Percentiles rank a stretch among this genome's conserved stretches.
Conservation (phyloP, 2,888 invertebrate species). For the Acronicta psi region DNA sequence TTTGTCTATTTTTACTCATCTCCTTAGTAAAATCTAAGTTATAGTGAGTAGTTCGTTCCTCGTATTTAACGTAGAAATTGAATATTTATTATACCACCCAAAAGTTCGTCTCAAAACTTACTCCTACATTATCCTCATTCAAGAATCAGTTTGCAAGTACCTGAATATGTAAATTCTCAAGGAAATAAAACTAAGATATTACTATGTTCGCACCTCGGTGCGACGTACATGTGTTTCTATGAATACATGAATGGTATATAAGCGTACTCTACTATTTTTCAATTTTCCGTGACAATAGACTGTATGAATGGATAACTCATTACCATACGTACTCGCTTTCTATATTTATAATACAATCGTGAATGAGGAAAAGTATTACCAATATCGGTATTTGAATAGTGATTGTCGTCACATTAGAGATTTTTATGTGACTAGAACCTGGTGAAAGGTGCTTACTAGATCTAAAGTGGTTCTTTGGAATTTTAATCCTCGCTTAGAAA, state of each 20-base stretch:
- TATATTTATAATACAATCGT: constrained; percentile 47
- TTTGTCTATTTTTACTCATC: no score
- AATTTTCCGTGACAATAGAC: constrained; percentile 86
- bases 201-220: constrained; percentile 54
- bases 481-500: no score
- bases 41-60: constrained; percentile 8
- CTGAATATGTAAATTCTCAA: constrained; percentile 36
- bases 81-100: constrained; percentile 28
- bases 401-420: constrained; percentile 17
- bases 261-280: constrained; percentile 79
- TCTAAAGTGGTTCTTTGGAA: no score
- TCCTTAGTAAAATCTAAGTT: not conserved
- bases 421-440: not conserved
- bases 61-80: constrained; percentile 18
- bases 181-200: constrained; percentile 53
- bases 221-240: constrained; percentile 70
- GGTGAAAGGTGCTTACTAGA: no score
- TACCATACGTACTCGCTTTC: constrained; percentile 64
- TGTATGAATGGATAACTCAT: constrained; percentile 70
- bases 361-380: constrained; percentile 24
- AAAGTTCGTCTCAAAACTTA: constrained; percentile 14
- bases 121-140: constrained; percentile 15
- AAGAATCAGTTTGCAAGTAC: constrained; percentile 16
- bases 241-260: constrained; percentile 83
- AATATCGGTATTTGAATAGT: constrained; percentile 29